phyloP scores from a whole-genome alignment of 2,797 vertebrate genomes.

The Novumbra hubbsi region DNA sequence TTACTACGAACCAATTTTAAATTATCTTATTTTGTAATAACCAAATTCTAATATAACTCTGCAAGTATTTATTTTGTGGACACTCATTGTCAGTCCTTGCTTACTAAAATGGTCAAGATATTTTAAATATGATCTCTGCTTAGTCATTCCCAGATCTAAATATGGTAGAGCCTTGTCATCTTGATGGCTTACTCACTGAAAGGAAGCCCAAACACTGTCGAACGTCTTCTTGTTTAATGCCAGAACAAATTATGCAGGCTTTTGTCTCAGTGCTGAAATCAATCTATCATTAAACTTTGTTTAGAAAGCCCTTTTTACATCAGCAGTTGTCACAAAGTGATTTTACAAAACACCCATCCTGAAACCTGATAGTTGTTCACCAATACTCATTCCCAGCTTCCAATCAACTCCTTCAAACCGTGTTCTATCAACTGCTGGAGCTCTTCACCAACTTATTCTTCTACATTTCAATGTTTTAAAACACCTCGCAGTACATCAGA shows the following conservation, averaged over 20 bases:
- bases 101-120: too few relatives aligned
- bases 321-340: too few relatives aligned
- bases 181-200: conserved; percentile 18
- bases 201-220: conserved; percentile 29
- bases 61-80: too few relatives aligned
- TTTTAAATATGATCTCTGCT: too few relatives aligned
- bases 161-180: neutral
- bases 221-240: neutral
- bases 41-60: too few relatives aligned
- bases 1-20: too few relatives aligned
- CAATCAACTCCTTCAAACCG: neutral
- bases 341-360: too few relatives aligned
- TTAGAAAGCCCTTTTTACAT: too few relatives aligned
- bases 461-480: neutral
- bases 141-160: conserved; percentile 40
- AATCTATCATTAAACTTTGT: too few relatives aligned
- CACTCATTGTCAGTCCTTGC: too few relatives aligned
- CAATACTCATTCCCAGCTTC: neutral
- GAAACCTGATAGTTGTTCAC: neutral
- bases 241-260: neutral
- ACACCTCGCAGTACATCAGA: neutral
- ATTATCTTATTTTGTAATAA: too few relatives aligned
- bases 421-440: neutral
- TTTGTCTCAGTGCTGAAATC: neutral
- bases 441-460: neutral